Evolutionary conservation across 2,113 vertebrate species (phyloP).

Genomic region (Hemiprocne comata): DNA sequence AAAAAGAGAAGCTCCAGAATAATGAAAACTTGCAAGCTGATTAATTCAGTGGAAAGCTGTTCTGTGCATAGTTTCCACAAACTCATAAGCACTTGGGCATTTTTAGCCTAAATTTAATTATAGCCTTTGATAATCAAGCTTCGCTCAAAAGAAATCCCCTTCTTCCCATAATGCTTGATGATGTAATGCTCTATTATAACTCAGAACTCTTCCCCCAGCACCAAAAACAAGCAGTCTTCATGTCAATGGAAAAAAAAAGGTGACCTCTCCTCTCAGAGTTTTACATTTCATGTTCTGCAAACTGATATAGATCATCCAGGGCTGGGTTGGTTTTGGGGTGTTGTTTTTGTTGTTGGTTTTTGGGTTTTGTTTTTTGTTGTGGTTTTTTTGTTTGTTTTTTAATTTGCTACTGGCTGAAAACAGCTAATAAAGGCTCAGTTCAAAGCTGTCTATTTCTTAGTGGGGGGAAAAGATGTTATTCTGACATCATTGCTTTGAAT

Average conservation of each 20-base stretch:
- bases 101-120: constrained; percentile 96
- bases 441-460: constrained; percentile 63
- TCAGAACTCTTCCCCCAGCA: constrained; percentile 69
- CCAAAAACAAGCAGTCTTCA: constrained; percentile 77
- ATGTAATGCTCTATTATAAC: constrained; percentile 87
- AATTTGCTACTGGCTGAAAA: constrained; percentile 49
- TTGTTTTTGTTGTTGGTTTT: neutral
- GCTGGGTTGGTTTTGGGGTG: neutral
- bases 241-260: constrained; percentile 78
- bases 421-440: constrained; percentile 65
- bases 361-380: neutral
- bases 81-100: constrained; percentile 89
- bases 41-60: constrained; percentile 89
- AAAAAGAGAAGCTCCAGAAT: constrained; percentile 82
- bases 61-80: constrained; percentile 78
- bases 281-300: constrained; percentile 68
- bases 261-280: constrained; percentile 80
- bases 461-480: constrained; percentile 74
- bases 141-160: constrained; percentile 86
- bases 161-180: constrained; percentile 89
- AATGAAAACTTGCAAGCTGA: constrained; percentile 82
- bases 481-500: constrained; percentile 79
- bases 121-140: constrained; percentile 88
- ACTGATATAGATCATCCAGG: constrained; percentile 44
- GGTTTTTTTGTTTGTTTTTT: neutral